phyloP scores from a whole-genome alignment of 2,797 vertebrate species.

The Momotus momota region DNA sequence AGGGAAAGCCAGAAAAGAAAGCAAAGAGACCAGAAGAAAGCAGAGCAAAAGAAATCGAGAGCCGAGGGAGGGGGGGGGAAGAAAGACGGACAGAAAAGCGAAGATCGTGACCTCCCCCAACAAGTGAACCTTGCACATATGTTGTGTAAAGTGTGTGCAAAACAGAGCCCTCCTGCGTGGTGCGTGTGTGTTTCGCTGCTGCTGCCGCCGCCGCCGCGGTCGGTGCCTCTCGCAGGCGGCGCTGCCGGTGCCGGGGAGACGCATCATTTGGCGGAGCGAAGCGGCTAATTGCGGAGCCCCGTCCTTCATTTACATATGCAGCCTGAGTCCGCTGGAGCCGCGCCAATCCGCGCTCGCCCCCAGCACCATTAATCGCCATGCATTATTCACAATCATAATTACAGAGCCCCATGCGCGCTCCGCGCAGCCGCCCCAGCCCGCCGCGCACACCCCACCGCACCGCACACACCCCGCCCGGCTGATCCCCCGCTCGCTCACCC shows the following conservation, averaged over 20 bases:
- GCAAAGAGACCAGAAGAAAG: neutral
- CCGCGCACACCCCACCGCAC: conserved; percentile 79
- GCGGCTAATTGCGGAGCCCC: conserved; percentile 92
- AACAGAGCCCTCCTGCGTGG: conserved; percentile 51
- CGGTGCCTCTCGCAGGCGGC: conserved; percentile 58
- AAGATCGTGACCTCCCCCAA: conserved; percentile 78
- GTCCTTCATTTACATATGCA: conserved; percentile 97
- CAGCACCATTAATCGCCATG: conserved; percentile 90
- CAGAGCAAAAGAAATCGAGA: neutral
- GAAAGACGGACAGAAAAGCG: neutral
- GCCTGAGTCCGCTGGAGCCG: conserved; percentile 91
- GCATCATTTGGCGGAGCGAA: conserved; percentile 86
- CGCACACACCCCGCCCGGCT: conserved; percentile 65
- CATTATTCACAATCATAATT: conserved; percentile 99
- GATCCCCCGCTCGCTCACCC: conserved; percentile 3
- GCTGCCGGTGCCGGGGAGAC: conserved; percentile 79
- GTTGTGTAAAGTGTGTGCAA: conserved; percentile 80
- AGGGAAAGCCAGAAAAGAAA: neutral
- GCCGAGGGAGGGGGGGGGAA: neutral
- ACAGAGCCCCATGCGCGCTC: conserved; percentile 93
- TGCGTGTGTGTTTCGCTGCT: conserved; percentile 25
- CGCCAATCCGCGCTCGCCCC: conserved; percentile 93
- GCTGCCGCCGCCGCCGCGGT: conserved; percentile 8
- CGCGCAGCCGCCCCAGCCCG: conserved; percentile 84
- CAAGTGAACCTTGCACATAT: conserved; percentile 79